Conservation (phyloP, 2,113 vertebrate species). For the Tachysurus vachellii region DNA sequence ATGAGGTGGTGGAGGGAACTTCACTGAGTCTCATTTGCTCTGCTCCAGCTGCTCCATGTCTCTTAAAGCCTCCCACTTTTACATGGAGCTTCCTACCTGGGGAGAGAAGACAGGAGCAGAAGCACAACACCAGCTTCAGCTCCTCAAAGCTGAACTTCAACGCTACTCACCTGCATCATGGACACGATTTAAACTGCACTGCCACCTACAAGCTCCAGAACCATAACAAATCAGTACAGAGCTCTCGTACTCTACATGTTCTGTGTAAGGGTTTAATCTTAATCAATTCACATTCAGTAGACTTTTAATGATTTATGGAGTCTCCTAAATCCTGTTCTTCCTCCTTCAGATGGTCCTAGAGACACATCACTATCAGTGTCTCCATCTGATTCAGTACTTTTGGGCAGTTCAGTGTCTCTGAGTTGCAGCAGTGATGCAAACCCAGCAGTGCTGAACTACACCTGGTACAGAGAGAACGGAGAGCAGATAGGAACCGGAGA, state of each 20-base stretch:
- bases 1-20: conserved; percentile 37
- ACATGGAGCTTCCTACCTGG: conserved; percentile 25
- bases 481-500: conserved; percentile 46
- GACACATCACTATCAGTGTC: conserved; percentile 55
- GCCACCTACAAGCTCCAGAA: conserved; percentile 32
- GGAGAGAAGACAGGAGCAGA: not conserved
- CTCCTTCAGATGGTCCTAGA: conserved; percentile 62
- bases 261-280: not conserved
- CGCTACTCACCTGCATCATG: conserved; percentile 22
- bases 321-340: not conserved
- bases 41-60: conserved; percentile 17
- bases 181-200: conserved; percentile 23
- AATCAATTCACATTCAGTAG: not conserved
- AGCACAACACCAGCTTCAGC: not conserved
- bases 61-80: not conserved
- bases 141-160: conserved; percentile 42
- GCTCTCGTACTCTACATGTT: not conserved
- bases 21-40: conserved; percentile 40
- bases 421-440: conserved; percentile 53
- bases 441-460: conserved; percentile 53
- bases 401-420: conserved; percentile 62
- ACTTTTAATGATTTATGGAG: not conserved
- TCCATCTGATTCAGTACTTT: conserved; percentile 52
- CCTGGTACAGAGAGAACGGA: conserved; percentile 64
- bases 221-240: not conserved